phyloP scores from a whole-genome alignment of 2,113 vertebrate genomes.

The Salvelinus alpinus region DNA sequence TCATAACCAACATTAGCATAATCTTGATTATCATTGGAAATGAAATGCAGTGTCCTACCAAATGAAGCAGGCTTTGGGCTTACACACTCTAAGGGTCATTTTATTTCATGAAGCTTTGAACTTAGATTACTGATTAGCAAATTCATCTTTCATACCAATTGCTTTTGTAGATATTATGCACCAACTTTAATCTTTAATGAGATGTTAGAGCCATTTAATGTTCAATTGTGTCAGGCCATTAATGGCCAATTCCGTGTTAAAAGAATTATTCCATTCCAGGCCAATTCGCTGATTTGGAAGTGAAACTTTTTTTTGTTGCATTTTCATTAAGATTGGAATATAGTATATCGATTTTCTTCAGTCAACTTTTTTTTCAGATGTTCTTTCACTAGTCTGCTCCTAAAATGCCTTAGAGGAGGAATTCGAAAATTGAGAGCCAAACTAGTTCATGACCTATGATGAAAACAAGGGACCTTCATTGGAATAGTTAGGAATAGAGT shows the following conservation, averaged over 20 bases:
- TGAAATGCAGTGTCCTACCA: constrained; percentile 37
- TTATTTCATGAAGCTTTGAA: constrained; percentile 59
- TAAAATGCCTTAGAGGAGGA: background rate
- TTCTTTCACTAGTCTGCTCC: background rate
- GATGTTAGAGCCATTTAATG: constrained; percentile 38
- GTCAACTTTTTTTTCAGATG: background rate
- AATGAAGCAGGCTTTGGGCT: constrained; percentile 31
- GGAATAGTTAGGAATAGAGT: constrained; percentile 25
- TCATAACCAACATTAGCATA: constrained; percentile 32
- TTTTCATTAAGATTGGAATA: constrained; percentile 23
- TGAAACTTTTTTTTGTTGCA: background rate
- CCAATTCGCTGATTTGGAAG: background rate
- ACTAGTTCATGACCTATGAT: background rate
- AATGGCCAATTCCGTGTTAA: constrained; percentile 14
- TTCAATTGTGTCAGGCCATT: constrained; percentile 22
- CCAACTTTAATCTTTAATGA: constrained; percentile 49
- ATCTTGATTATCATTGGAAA: constrained; percentile 53
- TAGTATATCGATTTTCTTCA: background rate
- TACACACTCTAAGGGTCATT: constrained; percentile 36
- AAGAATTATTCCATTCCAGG: background rate
- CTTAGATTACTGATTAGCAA: constrained; percentile 50
- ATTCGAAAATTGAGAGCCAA: background rate
- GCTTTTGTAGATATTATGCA: constrained; percentile 40
- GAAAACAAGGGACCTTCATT: constrained; percentile 19
- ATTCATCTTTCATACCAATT: constrained; percentile 33